A percentile compares a stretch with the other conserved stretches of the same genome.
These are phyloP conservation scores for Drosophila cognata DNA, from an alignment of 2,888 invertebrate genomes.

Conservation along the genomic window DNA sequence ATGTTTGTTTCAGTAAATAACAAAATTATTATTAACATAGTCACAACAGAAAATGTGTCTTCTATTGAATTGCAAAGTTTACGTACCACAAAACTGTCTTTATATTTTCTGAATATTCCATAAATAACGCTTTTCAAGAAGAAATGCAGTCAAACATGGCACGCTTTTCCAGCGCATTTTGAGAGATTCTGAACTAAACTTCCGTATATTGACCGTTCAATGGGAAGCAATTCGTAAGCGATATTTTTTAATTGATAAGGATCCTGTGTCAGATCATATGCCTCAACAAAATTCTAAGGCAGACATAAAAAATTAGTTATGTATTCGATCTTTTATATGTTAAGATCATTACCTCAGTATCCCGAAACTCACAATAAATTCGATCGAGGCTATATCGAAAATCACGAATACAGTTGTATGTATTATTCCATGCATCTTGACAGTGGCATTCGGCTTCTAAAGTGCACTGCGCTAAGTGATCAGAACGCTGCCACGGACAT, in stretches of 20 bases:
- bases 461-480: constrained; percentile 88
- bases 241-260: constrained; percentile 90
- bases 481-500: constrained; percentile 88
- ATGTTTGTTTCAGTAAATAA: not conserved
- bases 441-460: constrained; percentile 91
- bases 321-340: not conserved
- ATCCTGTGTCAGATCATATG: constrained; percentile 90
- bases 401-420: constrained; percentile 91
- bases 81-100: not conserved
- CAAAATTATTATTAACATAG: not conserved
- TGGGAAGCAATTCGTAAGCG: constrained; percentile 86
- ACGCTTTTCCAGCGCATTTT: constrained; percentile 79
- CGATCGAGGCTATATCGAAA: constrained; percentile 85
- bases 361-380: constrained; percentile 85
- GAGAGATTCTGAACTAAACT: constrained; percentile 81
- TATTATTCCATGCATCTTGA: constrained; percentile 93
- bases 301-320: not conserved
- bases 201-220: constrained; percentile 86
- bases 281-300: constrained; percentile 89
- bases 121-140: not conserved
- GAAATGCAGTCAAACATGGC: constrained; percentile 45
- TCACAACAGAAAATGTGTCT: not conserved
- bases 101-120: not conserved
- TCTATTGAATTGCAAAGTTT: not conserved
- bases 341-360: constrained; percentile 83